Base-by-base conservation (phyloP, 1,140 invertebrate species). In the Propsilocerus akamusi region DNA sequence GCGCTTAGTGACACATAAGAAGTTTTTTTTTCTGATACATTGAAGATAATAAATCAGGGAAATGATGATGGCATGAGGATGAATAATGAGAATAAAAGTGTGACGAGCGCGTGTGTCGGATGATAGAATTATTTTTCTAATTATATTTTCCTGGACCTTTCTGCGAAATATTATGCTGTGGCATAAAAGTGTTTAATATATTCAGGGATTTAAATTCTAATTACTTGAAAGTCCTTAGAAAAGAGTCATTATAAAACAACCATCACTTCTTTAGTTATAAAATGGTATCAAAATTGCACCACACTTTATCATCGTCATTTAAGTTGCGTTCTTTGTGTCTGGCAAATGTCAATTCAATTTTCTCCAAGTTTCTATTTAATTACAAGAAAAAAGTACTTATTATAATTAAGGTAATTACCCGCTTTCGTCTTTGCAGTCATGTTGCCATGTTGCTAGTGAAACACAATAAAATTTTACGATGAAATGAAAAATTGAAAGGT, bases 61-160 rank as follows among this genome's bases (percentile, higher is more conserved):
- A 14, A 20, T n/a, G n/a, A n/a, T n/a, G n/a, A n/a, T n/a, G n/a
- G n/a, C 34, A 41, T 41, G 34, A 4, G 34, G 22, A 41, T 41
- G 34, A 41, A 41, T 41, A 41, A 41, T 41, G 14, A 41, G 34
- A 41, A 2, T 7, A 41, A 41, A 17, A 14, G n/a, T 14, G 32
- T 6, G 34, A 20, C 34, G 10, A 41, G 1, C 34, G 34, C 34
- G 34, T 41, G 28, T 30, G 34, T 41, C 34, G 22, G n/a, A n/a
- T n/a, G n/a, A n/a, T n/a, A n/a, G n/a, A n/a, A n/a, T n/a, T n/a
- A 41, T 41, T 41, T 17, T 41, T 41, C 17, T 41, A 41, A 41
- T 41, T 41, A 8, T 20, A 20, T 41, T 10, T 37, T 17, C n/a
- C 7, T 8, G 14, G 2, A n/a, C 17, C 22, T 41, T 41, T 5